Evolutionary conservation across 2,888 invertebrate species (phyloP).

Genomic region (Drosophila flavopinicola): DNA sequence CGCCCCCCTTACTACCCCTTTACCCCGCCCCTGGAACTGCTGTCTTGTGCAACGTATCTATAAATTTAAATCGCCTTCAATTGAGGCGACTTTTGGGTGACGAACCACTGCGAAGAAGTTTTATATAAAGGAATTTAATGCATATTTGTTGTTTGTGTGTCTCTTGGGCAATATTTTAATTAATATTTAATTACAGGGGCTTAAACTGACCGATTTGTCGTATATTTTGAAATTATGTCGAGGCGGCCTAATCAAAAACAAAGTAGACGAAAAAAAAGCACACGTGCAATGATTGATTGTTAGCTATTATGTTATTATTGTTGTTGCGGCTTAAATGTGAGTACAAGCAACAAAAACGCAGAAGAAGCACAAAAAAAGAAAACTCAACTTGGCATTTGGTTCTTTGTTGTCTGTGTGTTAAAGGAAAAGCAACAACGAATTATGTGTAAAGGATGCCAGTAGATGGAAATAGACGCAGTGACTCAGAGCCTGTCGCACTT

Average conservation of each 20-base stretch:
- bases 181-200: conserved; percentile 54
- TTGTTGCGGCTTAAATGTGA: conserved; percentile 28
- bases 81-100: conserved; percentile 75
- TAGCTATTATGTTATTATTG: conserved; percentile 35
- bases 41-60: conserved; percentile 64
- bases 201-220: conserved; percentile 54
- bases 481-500: conserved; percentile 44
- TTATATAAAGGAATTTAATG: conserved; percentile 38
- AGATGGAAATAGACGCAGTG: conserved; percentile 19
- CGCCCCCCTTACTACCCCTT: not conserved
- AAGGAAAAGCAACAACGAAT: conserved; percentile 1
- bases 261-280: conserved; percentile 30
- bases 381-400: conserved; percentile 33
- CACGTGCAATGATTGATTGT: conserved; percentile 79
- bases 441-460: conserved; percentile 35
- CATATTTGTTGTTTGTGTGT: conserved; percentile 6
- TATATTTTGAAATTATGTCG: conserved; percentile 13
- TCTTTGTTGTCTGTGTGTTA: conserved; percentile 44
- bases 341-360: conserved; percentile 5
- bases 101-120: conserved; percentile 32
- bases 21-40: not conserved
- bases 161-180: conserved; percentile 54
- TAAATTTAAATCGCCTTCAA: conserved; percentile 77
- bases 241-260: conserved; percentile 53
- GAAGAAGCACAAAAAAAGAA: not conserved